A percentile compares a stretch with the other conserved stretches of the same genome.
These are phyloP conservation scores for Ranitomeya imitator DNA, from an alignment of 2,113 vertebrate species.

Conservation along the genomic window DNA sequence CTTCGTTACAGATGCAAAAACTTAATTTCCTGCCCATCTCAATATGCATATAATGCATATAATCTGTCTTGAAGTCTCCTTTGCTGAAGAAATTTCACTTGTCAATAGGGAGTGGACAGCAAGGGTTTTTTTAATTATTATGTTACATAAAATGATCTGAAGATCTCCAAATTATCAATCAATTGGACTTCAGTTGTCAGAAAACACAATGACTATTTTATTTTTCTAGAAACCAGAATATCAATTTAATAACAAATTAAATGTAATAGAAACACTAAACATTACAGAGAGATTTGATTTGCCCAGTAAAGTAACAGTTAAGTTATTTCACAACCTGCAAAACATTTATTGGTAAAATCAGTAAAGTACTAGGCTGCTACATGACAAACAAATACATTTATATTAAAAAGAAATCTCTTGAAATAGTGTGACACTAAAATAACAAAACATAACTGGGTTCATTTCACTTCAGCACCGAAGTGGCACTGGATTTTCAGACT, in stretches of 20 bases:
- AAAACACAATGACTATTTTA: too few species aligned
- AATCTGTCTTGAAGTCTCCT: too few species aligned
- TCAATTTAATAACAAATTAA: not conserved
- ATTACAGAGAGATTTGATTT: not conserved
- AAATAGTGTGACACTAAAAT: conserved; percentile 24
- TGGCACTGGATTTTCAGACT: conserved; percentile 6
- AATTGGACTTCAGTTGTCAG: too few species aligned
- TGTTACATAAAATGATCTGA: too few species aligned
- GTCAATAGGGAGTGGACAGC: too few species aligned
- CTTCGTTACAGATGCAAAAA: too few species aligned
- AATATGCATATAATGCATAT: too few species aligned
- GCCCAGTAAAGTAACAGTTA: not conserved
- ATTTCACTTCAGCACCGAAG: conserved; percentile 30
- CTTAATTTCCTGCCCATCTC: too few species aligned
- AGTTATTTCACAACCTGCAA: conserved; percentile 1
- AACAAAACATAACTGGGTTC: conserved; percentile 15
- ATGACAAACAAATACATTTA: conserved; percentile 23
- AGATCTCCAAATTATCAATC: too few species aligned
- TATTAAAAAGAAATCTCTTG: conserved; percentile 27
- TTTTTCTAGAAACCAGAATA: too few species aligned
- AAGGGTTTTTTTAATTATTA: too few species aligned
- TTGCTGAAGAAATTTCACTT: too few species aligned
- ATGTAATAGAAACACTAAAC: not conserved
- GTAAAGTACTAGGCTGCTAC: conserved; percentile 2
- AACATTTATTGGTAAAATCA: not conserved